A percentile compares a stretch with the other conserved stretches of the same genome.
Evolutionary conservation across 2,888 invertebrate species (phyloP).

Genomic region (Crossocerus cetratus): DNA sequence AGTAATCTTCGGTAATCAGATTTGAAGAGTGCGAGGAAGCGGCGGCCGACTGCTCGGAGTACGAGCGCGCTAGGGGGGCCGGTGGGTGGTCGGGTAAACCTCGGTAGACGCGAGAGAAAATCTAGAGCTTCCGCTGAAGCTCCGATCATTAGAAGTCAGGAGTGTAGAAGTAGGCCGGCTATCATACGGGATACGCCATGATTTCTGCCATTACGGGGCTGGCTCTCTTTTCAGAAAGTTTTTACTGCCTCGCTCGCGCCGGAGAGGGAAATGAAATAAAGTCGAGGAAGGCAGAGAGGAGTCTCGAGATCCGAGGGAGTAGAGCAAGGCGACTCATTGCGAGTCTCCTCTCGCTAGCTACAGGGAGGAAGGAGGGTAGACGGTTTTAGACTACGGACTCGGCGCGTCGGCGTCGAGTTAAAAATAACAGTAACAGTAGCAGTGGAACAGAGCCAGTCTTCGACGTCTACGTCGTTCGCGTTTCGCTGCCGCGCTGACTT

Average conservation of each 20-base stretch:
- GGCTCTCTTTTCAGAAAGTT: no score
- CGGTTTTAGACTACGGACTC: slow-evolving; percentile 75
- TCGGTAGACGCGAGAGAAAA: no score
- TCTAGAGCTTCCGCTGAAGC: no score
- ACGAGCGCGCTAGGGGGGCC: no score
- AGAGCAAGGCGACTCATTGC: slow-evolving; percentile 29
- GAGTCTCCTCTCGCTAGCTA: slow-evolving; percentile 41
- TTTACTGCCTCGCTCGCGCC: slow-evolving; percentile 2
- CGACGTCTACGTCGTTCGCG: slow-evolving; percentile 55
- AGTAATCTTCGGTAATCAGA: no score
- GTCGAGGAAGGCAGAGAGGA: slow-evolving; percentile 12
- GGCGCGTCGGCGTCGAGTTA: slow-evolving; percentile 76
- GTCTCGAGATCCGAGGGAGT: neutral
- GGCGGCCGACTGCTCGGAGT: no score
- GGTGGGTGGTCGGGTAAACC: no score
- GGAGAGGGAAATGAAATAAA: slow-evolving; percentile 12
- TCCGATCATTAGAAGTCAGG: no score
- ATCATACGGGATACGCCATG: no score
- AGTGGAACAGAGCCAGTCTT: slow-evolving; percentile 69
- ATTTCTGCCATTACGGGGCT: no score
- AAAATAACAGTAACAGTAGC: slow-evolving; percentile 74
- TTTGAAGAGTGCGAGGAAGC: no score
- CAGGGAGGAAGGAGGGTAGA: slow-evolving; percentile 67
- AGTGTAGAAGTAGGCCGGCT: no score
- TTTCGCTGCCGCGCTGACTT: slow-evolving; percentile 36